A percentile compares a stretch with the other conserved stretches of the same genome.
phyloP scores from a whole-genome alignment of 2,888 invertebrate genomes.

The Falcaria lacertinaria region DNA sequence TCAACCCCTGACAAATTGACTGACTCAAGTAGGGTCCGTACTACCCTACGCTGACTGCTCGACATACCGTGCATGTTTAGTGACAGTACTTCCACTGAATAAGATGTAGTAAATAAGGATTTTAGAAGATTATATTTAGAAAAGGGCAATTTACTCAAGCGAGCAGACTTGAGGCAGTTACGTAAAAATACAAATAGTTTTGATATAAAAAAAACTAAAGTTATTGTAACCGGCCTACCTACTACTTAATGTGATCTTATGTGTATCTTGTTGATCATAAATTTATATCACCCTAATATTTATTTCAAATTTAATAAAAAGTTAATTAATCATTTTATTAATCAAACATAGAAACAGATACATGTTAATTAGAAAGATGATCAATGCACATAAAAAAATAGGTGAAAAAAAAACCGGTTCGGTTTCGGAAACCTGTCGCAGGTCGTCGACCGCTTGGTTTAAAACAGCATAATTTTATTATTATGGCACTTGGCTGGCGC shows the following conservation, averaged over 20 bases:
- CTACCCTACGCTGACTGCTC: too few relatives aligned
- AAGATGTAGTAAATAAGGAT: too few relatives aligned
- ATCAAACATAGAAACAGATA: background rate
- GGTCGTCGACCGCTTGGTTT: background rate
- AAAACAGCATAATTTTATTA: background rate
- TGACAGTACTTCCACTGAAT: too few relatives aligned
- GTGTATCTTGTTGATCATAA: background rate
- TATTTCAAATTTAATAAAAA: background rate
- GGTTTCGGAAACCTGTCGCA: background rate
- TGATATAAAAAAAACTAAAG: too few relatives aligned
- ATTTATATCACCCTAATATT: background rate
- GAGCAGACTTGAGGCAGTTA: too few relatives aligned
- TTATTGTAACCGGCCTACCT: too few relatives aligned
- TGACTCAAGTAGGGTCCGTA: too few relatives aligned
- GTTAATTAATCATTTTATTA: background rate
- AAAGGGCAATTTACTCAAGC: too few relatives aligned
- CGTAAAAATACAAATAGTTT: too few relatives aligned
- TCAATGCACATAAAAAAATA: background rate
- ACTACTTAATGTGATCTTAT: background rate
- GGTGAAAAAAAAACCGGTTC: background rate
- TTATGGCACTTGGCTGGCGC: background rate
- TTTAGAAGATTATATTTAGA: too few relatives aligned
- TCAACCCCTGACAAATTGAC: too few relatives aligned
- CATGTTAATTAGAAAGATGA: slow-evolving; percentile 1
- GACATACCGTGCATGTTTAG: too few relatives aligned